These are phyloP conservation scores for Drosophila sp. DNA, from an alignment of 1,140 invertebrate species.

Conservation along the genomic window DNA sequence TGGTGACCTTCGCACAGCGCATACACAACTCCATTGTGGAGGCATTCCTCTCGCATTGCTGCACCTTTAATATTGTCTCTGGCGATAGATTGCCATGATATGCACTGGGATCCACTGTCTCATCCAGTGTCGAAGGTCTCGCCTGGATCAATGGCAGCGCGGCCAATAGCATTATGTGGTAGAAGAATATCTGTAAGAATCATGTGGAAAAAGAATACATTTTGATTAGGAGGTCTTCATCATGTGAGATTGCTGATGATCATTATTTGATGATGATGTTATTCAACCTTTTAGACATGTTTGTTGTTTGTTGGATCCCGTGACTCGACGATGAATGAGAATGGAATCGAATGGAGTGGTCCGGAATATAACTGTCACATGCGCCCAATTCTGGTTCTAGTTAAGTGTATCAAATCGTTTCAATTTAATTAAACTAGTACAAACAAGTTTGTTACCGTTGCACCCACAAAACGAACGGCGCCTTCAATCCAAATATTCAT, in stretches of 20 bases:
- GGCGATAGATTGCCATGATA: conserved; percentile 65
- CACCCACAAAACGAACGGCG: not conserved
- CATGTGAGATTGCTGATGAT: conserved; percentile 12
- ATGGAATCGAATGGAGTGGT: not conserved
- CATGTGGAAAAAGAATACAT: not conserved
- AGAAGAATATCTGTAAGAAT: conserved; percentile 45
- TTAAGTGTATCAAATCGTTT: conserved; percentile 29
- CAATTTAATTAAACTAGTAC: conserved; percentile 25
- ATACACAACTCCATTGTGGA: conserved; percentile 82
- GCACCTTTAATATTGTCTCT: conserved; percentile 70
- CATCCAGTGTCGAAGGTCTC: conserved; percentile 45
- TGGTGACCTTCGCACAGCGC: conserved; percentile 84
- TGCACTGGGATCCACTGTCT: conserved; percentile 54
- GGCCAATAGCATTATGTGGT: conserved; percentile 29
- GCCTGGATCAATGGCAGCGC: conserved; percentile 23
- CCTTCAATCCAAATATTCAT: not conserved
- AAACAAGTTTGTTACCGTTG: conserved; percentile 18
- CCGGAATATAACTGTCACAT: conserved; percentile 8
- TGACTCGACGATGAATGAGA: conserved; percentile 16
- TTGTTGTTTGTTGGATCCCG: not conserved
- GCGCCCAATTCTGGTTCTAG: conserved; percentile 36
- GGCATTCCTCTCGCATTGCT: conserved; percentile 67
- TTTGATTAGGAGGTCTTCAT: conserved; percentile 1
- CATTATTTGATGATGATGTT: conserved; percentile 26
- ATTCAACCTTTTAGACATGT: conserved; percentile 36